Evolutionary conservation across 2,888 invertebrate genomes (phyloP).

Genomic region (Eulithis prunata): DNA sequence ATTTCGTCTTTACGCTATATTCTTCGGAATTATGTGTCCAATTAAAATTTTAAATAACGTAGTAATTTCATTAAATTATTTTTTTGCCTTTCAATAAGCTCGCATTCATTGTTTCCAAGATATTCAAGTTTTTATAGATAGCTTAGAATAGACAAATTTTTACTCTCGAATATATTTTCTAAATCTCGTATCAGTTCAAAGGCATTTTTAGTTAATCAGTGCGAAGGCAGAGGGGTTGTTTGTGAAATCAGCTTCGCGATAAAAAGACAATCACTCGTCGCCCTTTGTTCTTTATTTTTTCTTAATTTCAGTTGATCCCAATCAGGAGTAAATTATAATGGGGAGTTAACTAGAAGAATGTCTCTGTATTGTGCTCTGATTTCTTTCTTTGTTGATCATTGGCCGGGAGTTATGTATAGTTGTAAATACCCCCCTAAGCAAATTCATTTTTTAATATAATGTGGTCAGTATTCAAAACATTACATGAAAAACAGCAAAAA

Average conservation of each 20-base stretch:
- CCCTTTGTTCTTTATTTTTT: conserved; percentile 80
- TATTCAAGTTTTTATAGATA: no score
- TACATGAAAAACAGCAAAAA: no score
- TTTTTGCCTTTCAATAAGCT: no score
- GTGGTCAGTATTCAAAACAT: no score
- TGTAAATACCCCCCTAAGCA: conserved; percentile 23
- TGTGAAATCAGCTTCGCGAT: conserved; percentile 79
- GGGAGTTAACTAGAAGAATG: conserved; percentile 80
- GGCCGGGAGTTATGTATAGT: conserved; percentile 67
- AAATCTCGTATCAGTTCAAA: conserved; percentile 43
- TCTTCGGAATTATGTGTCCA: no score
- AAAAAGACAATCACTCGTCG: conserved; percentile 71
- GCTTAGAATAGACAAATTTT: not conserved
- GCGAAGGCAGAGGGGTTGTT: conserved; percentile 63
- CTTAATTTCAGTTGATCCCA: conserved; percentile 83
- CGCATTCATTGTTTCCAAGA: no score
- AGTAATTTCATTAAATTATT: no score
- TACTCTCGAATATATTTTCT: not conserved
- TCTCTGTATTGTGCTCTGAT: conserved; percentile 75
- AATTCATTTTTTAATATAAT: no score
- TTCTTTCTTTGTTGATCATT: conserved; percentile 68
- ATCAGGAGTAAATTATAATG: conserved; percentile 83
- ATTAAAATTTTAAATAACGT: no score
- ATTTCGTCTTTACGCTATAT: no score
- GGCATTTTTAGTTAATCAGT: conserved; percentile 65